Base-by-base conservation (phyloP, 1,140 invertebrate species). In the Diorhabda sublineata region DNA sequence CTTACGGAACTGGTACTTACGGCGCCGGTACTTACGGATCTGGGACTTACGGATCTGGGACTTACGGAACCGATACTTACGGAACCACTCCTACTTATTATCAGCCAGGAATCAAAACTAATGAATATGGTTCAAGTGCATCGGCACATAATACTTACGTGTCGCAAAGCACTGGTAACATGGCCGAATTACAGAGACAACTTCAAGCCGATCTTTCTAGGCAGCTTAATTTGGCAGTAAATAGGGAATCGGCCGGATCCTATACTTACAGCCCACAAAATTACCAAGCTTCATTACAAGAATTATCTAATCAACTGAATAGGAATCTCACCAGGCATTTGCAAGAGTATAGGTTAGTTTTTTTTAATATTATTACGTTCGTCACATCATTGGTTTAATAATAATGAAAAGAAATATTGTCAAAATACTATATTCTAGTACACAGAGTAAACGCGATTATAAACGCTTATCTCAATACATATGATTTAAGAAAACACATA, bases 291-390 rank as follows among this genome's bases (percentile, higher is more conserved):
- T 71, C 73, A 4, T 69, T 77, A 9, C 62, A 75, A 61, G 64
- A 74, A 64, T 66, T 79, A 6, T 73, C 69, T 9, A 71, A 74
- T 52, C 76, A 79, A 56, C 61, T 79, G 2, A 73, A 79, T 52
- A 67, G 76, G 52, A 79, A 79, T 62, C 60, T 79, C 5, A 77
- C 77, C 3, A 47, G 67, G 62, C 71, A 78, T 69, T 58, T 78
- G 41, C 69, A 74, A 57, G 69, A 71, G 11, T 75, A 71, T 42
- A 52, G 47, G 47, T 52, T 8, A 52, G 6, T 52, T 52, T 5
- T 52, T 52, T 26, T 26, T 26, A 26, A 26, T 26, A 26, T 26
- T 26, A 26, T 26, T 26, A 26, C 0, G 1, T 26, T 26, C 26
- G 26, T 26, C 1, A 1, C 26, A 26, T 26, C 26, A 26, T 26